A percentile compares a stretch with the other conserved stretches of the same genome.
Evolutionary conservation across 37 sponge, comb jelly and placozoan genomes (phyloP).

Genomic region (Beroe forskalii): DNA sequence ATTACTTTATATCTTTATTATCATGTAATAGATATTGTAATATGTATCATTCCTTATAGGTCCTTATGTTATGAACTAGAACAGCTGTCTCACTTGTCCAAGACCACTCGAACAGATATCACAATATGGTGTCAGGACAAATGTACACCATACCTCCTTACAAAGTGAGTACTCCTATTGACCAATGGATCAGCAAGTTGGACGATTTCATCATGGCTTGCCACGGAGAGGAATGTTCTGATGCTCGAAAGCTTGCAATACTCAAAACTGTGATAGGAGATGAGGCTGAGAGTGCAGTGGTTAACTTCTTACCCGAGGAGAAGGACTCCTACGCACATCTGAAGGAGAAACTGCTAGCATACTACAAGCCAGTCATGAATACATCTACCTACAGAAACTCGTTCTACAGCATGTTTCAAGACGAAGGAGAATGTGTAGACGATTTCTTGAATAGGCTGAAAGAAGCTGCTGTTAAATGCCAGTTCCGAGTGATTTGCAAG

Average conservation of each 20-base stretch:
- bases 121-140: neutral
- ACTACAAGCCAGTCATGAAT: neutral
- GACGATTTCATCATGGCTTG: neutral
- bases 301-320: neutral
- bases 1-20: too few relatives aligned
- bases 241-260: neutral
- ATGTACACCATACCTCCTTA: neutral
- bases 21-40: too few relatives aligned
- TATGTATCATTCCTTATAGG: too few relatives aligned
- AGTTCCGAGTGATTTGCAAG: neutral
- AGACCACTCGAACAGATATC: too few relatives aligned
- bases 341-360: neutral
- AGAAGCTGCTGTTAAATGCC: neutral
- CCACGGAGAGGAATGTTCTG: neutral
- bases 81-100: too few relatives aligned
- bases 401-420: constrained; percentile 15
- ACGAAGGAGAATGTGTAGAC: neutral
- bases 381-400: neutral
- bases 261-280: too few relatives aligned
- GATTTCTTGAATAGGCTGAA: neutral
- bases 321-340: neutral
- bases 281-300: neutral
- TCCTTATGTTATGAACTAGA: too few relatives aligned
- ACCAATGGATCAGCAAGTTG: neutral
- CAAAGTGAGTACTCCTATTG: neutral